Percentiles rank a stretch among this genome's conserved stretches.
These are phyloP conservation scores for Tromatobia lineatoria DNA, from an alignment of 2,888 invertebrate species.

Conservation along the genomic window DNA sequence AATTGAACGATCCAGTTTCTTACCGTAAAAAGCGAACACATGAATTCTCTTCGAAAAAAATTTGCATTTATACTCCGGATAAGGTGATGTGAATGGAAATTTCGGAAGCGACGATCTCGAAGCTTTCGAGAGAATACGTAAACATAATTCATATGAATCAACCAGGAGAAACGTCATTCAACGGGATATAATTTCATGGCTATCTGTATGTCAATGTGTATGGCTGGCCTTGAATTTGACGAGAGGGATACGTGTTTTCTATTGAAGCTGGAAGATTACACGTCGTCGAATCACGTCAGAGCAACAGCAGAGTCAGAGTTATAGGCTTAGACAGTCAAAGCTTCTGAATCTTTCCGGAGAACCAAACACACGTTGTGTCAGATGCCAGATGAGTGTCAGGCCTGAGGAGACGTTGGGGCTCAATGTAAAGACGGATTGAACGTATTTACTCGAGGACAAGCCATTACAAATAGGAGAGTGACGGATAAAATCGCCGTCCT, in stretches of 20 bases:
- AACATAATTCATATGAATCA: not conserved
- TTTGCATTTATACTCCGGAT: too few relatives aligned
- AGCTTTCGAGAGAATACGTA: not conserved
- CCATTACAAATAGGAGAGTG: not conserved
- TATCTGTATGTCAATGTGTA: not conserved
- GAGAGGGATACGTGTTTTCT: constrained; percentile 22
- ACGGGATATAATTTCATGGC: not conserved
- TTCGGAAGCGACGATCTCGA: not conserved
- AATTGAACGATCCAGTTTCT: too few relatives aligned
- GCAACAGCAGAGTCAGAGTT: constrained; percentile 50
- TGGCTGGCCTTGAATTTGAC: not conserved
- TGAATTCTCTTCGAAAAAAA: not conserved
- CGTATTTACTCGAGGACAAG: not conserved
- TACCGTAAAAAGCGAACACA: not conserved
- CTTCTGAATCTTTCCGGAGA: not conserved
- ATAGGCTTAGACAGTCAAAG: not conserved
- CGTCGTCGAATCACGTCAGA: constrained; percentile 38
- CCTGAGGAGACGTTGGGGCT: not conserved
- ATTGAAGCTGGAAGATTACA: constrained; percentile 3
- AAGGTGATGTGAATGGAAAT: too few relatives aligned
- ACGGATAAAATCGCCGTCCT: too few relatives aligned
- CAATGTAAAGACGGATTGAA: not conserved
- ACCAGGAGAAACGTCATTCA: not conserved
- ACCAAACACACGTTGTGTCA: not conserved
- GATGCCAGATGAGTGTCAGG: not conserved